Conservation (phyloP, 2,113 vertebrate species). For the Salvator merianae region DNA sequence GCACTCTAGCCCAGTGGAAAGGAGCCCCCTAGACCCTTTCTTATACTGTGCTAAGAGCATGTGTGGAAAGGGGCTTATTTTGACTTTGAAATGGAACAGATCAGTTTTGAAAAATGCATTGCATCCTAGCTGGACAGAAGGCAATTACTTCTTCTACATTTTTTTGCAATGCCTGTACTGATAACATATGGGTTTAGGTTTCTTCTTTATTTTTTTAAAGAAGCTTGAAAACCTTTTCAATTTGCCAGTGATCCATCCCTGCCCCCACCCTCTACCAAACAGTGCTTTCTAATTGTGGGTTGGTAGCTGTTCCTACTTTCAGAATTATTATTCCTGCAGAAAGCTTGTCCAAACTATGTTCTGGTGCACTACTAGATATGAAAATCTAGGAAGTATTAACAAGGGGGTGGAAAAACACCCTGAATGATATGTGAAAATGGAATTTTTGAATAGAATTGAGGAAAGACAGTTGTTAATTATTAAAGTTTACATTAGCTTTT, state of each 20-base stretch:
- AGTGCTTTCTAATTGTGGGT: neutral
- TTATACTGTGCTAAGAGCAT: too few species aligned
- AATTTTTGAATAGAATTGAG: constrained; percentile 23
- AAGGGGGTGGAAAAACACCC: neutral
- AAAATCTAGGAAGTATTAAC: neutral
- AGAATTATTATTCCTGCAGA: constrained; percentile 3
- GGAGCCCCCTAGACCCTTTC: too few species aligned
- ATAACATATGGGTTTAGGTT: neutral
- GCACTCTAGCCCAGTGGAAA: too few species aligned
- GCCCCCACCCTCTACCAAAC: too few species aligned
- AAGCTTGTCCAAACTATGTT: constrained; percentile 9
- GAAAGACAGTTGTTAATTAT: neutral
- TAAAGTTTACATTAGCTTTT: constrained; percentile 35
- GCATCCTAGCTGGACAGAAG: neutral
- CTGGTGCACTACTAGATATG: neutral
- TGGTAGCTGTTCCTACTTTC: neutral
- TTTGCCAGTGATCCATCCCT: neutral
- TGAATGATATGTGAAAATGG: constrained; percentile 10
- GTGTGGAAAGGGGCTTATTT: neutral
- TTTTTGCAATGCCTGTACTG: neutral
- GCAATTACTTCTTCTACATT: constrained; percentile 1
- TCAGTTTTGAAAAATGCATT: constrained; percentile 23
- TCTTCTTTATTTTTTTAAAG: neutral
- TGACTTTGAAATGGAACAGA: constrained; percentile 7
- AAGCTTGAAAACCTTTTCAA: neutral